These are phyloP conservation scores for Kryptolebias marmoratus DNA, from an alignment of 2,113 vertebrate genomes.

Conservation along the genomic window DNA sequence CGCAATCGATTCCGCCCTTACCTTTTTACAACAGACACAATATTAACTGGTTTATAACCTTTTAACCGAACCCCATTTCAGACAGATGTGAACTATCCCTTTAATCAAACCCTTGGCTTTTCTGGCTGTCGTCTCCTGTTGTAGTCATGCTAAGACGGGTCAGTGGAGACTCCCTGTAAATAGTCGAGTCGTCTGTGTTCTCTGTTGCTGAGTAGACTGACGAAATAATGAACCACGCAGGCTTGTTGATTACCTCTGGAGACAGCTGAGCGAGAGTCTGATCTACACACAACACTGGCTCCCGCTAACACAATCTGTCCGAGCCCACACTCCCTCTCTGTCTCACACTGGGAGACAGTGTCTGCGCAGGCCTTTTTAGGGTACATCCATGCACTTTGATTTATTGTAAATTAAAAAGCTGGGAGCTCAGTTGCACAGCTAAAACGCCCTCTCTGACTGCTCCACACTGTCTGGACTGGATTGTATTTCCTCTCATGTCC, in stretches of 20 bases:
- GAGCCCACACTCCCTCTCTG: conserved; percentile 52
- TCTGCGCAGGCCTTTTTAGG: conserved; percentile 59
- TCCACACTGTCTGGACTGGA: conserved; percentile 68
- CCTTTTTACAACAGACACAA: too few relatives aligned
- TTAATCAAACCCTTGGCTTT: conserved; percentile 29
- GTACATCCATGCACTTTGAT: conserved; percentile 73
- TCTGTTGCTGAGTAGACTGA: conserved; percentile 65
- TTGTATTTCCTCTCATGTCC: conserved; percentile 71
- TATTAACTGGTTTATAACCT: too few relatives aligned
- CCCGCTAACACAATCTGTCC: conserved; percentile 74
- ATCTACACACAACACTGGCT: conserved; percentile 65
- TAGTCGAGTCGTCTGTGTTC: conserved; percentile 66
- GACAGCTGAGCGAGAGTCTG: conserved; percentile 75
- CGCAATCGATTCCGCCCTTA: too few relatives aligned
- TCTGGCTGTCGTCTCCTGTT: conserved; percentile 43
- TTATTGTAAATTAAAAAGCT: conserved; percentile 79
- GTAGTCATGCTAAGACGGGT: conserved; percentile 36
- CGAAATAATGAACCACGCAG: conserved; percentile 74
- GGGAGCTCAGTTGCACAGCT: conserved; percentile 66
- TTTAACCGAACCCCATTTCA: too few relatives aligned
- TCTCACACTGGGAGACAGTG: conserved; percentile 59
- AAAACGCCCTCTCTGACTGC: conserved; percentile 69
- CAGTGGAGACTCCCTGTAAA: conserved; percentile 66
- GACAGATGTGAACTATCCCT: too few relatives aligned
- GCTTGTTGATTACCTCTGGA: conserved; percentile 77